Base-by-base conservation (phyloP, 2,113 vertebrate genomes). In the Condylura cristata region DNA sequence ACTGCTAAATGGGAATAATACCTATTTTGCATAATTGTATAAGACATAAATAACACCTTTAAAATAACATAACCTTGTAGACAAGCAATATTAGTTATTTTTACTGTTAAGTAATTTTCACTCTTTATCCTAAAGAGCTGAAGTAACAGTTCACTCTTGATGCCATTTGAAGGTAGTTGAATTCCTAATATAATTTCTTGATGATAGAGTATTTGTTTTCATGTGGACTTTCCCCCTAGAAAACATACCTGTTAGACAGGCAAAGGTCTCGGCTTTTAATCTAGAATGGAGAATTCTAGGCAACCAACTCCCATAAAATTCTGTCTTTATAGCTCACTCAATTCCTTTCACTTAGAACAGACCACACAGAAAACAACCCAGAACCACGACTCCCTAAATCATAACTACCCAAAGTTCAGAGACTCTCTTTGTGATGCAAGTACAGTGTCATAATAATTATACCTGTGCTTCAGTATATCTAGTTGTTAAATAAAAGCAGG, bases 401-500 rank as follows among this genome's bases (percentile, higher is more conserved):
- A 66, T 61, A 30, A 60, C 37, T 39, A 8, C 11, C 75, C 13
- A 46, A 24, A 91, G 78, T 56, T 61, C 34, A 51, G 60, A 74
- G 80, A 56, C 18, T 93, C 63, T 65, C n/a, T 86, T 75, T 78
- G 39, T 94, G 68, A 61, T 85, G 63, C 30, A 79, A 93, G 70
- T 44, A 70, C 41, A 46, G n/a, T 34, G 1, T 34, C 86, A 92
- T 83, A 90, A 68, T 84, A 95, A 96, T 75, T 70, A 80, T 9
- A 76, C 30, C 9, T 44, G 74, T n/a, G 20, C 58, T 87, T 94
- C 34, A 51, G 17, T 85, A 61, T 68, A 93, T 94, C 83, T 75
- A 66, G 39, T 81, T 87, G 39, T 61, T 85, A 48, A 93, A 87
- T 81, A 87, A 92, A 93, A 91, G 41, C 17, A 93, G 85, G 44